These are phyloP conservation scores for Xanthostigma xanthostigma DNA, from an alignment of 2,888 invertebrate species.

Conservation along the genomic window DNA sequence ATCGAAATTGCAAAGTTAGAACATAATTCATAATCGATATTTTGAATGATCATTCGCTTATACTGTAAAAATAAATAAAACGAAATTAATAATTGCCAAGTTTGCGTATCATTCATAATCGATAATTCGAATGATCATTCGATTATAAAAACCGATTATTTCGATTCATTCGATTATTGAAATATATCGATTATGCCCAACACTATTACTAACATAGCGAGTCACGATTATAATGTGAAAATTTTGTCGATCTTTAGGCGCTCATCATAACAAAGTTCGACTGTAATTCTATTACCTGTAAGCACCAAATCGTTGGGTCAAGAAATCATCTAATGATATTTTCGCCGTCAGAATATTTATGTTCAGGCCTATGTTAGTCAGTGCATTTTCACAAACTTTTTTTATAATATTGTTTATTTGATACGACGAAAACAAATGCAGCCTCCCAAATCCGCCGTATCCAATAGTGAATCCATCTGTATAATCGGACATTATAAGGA, in stretches of 20 bases:
- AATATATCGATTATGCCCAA: no score
- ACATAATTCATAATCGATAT: no score
- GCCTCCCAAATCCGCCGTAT: slow-evolving; percentile 77
- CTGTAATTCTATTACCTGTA: slow-evolving; percentile 47
- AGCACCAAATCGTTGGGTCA: slow-evolving; percentile 78
- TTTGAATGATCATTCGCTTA: no score
- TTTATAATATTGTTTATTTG: slow-evolving; percentile 61
- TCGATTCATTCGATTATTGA: no score
- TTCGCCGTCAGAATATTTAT: slow-evolving; percentile 73
- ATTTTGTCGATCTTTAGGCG: not conserved
- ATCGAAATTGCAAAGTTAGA: no score
- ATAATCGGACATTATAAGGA: slow-evolving; percentile 70
- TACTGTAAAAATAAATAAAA: no score
- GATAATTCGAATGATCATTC: no score
- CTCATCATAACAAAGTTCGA: not conserved
- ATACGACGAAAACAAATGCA: slow-evolving; percentile 74
- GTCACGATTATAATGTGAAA: not conserved
- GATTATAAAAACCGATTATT: no score
- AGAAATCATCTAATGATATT: slow-evolving; percentile 75
- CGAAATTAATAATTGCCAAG: no score
- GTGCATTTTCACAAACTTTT: slow-evolving; percentile 71
- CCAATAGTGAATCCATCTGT: slow-evolving; percentile 88
- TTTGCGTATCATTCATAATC: no score
- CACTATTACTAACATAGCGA: not conserved
- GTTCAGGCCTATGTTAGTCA: slow-evolving; percentile 62